Conservation (phyloP, 37 sponge, comb jelly and placozoan genomes). For the Axinella damicornis region DNA sequence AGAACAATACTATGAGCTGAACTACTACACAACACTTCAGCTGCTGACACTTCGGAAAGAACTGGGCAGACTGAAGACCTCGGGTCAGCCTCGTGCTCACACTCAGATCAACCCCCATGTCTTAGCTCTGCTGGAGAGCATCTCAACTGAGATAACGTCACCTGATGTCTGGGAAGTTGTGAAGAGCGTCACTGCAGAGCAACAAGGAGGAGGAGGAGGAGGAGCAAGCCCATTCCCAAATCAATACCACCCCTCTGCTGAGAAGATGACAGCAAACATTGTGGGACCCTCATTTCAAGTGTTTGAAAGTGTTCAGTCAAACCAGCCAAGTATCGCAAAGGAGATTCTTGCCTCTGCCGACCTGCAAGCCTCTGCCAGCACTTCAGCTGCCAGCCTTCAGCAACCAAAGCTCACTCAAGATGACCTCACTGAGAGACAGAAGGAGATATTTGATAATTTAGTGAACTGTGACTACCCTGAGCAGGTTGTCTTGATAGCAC, state of each 20-base stretch:
- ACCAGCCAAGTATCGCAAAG: background rate
- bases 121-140: slow-evolving; percentile 35
- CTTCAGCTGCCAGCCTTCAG: background rate
- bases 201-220: background rate
- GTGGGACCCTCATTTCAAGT: too few relatives aligned
- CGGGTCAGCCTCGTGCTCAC: background rate
- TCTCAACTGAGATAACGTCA: slow-evolving; percentile 30
- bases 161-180: background rate
- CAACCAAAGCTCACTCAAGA: slow-evolving; percentile 1
- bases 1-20: slow-evolving; percentile 49
- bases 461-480: background rate
- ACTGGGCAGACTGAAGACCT: slow-evolving; percentile 20
- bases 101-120: slow-evolving; percentile 20
- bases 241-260: background rate
- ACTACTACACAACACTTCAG: slow-evolving; percentile 77
- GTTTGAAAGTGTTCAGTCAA: background rate
- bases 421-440: slow-evolving; percentile 18
- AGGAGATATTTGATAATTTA: slow-evolving; percentile 13
- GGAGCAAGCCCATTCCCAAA: background rate
- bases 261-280: background rate
- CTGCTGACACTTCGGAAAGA: slow-evolving; percentile 52
- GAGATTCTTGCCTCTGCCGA: background rate
- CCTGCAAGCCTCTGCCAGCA: background rate
- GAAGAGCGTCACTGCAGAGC: background rate
- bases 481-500: slow-evolving; percentile 16